These are phyloP conservation scores for Cricetomys ansorgei DNA, from an alignment of 2,113 vertebrate genomes.

Conservation along the genomic window DNA sequence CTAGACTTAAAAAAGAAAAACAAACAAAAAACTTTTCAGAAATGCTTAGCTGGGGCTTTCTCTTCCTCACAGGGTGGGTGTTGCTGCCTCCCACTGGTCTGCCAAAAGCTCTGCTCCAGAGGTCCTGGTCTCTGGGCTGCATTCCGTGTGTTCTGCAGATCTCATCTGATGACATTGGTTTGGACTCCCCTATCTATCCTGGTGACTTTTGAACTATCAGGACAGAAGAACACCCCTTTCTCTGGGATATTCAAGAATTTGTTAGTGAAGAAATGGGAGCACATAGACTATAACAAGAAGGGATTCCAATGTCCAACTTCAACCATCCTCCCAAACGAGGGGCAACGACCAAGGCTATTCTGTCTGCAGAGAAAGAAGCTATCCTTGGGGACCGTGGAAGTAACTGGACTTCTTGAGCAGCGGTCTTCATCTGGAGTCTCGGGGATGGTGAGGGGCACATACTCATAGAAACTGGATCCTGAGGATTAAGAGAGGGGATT, in stretches of 20 bases:
- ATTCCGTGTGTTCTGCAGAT: background rate
- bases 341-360: background rate
- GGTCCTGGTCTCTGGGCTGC: background rate
- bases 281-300: background rate
- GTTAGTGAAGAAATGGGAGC: background rate
- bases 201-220: constrained; percentile 1
- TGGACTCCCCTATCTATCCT: background rate
- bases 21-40: background rate
- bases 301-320: background rate
- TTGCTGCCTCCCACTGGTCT: too few relatives aligned
- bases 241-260: background rate
- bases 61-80: background rate
- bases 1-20: background rate
- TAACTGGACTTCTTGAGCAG: background rate
- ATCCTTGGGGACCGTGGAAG: background rate
- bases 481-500: background rate
- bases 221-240: background rate
- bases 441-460: background rate
- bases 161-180: background rate
- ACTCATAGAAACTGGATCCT: background rate
- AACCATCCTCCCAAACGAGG: background rate
- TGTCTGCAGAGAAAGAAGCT: background rate
- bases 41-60: background rate
- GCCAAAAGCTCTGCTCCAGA: background rate
- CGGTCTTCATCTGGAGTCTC: background rate